Conservation (phyloP, 2,888 invertebrate species). For the Tetranychus piercei region DNA sequence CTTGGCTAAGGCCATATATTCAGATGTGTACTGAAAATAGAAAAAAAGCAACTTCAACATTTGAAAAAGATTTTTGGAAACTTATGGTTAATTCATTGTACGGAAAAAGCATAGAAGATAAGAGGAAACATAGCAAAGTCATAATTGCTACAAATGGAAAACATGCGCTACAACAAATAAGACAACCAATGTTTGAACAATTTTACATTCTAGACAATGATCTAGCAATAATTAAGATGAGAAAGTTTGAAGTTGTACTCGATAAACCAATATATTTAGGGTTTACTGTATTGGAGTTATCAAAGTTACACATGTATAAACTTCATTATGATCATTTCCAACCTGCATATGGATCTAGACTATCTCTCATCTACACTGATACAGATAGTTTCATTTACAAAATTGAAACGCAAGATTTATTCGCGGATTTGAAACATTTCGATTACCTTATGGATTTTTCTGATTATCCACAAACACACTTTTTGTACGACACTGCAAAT, state of each 20-base stretch:
- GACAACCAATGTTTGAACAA: conserved; percentile 19
- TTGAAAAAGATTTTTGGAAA: conserved; percentile 33
- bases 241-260: conserved; percentile 20
- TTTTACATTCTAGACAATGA: conserved; percentile 11
- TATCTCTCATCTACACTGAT: conserved; percentile 28
- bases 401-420: conserved; percentile 28
- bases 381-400: conserved; percentile 29
- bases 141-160: conserved; percentile 22
- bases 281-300: conserved; percentile 28
- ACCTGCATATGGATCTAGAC: conserved; percentile 28
- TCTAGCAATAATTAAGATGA: conserved; percentile 7
- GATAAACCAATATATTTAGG: conserved; percentile 28
- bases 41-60: conserved; percentile 29
- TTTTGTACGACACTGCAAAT: conserved; percentile 22
- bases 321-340: conserved; percentile 26
- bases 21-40: conserved; percentile 24
- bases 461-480: conserved; percentile 29
- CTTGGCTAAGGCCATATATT: conserved; percentile 25
- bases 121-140: conserved; percentile 29
- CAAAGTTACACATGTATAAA: conserved; percentile 29
- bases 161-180: conserved; percentile 12
- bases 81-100: conserved; percentile 31
- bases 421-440: conserved; percentile 26
- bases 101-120: conserved; percentile 31
- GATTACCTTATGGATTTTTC: conserved; percentile 26